Evolutionary conservation across 2,888 invertebrate genomes (phyloP).

Genomic region (Salticus scenicus): DNA sequence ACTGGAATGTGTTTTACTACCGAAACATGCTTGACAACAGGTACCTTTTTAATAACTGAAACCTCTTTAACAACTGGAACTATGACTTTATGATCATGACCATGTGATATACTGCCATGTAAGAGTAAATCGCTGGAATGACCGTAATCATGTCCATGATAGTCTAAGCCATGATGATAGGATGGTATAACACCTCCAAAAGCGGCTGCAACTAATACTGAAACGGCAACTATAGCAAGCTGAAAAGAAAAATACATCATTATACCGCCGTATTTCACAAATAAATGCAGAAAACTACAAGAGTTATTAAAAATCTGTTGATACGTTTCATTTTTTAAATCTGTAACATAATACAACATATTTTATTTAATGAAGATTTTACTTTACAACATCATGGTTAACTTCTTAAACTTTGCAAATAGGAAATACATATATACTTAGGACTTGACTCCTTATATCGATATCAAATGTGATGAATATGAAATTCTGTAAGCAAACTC

Average conservation of each 20-base stretch:
- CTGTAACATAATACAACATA: no score
- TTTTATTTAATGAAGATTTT: no score
- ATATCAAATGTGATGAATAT: no score
- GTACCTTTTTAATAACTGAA: conserved; percentile 42
- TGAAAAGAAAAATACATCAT: conserved; percentile 21
- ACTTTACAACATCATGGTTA: no score
- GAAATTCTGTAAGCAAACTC: no score
- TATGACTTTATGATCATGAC: conserved; percentile 47
- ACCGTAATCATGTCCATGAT: not conserved
- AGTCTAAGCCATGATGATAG: conserved; percentile 11
- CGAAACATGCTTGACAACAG: conserved; percentile 44
- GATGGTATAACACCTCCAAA: conserved; percentile 35
- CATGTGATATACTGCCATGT: not conserved
- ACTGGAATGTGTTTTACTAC: conserved; percentile 50
- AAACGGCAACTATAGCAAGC: conserved; percentile 25
- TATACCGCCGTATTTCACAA: no score
- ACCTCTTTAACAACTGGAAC: conserved; percentile 52
- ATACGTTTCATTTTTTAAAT: no score
- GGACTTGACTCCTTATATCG: no score
- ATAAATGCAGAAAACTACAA: no score
- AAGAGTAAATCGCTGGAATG: conserved; percentile 27
- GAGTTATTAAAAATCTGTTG: no score
- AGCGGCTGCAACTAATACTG: conserved; percentile 30
- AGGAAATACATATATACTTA: no score
- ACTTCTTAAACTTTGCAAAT: no score